Conservation (phyloP, 1,140 invertebrate genomes). For the Euborellia annulipes region DNA sequence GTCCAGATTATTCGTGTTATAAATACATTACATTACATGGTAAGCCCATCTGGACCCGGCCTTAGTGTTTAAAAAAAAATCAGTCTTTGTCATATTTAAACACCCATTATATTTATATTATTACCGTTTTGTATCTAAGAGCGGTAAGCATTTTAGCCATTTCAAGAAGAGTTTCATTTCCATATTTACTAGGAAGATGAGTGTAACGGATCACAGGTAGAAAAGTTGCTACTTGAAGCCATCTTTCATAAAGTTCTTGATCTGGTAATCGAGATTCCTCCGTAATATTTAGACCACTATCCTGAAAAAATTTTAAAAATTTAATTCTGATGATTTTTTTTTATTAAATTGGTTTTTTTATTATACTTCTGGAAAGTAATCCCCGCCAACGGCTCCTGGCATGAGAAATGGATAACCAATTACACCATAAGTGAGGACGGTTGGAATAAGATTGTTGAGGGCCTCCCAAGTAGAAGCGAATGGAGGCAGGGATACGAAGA, state of each 20-base stretch:
- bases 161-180: constrained; percentile 54
- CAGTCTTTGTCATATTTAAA: too few relatives aligned
- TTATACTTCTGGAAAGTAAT: constrained; percentile 23
- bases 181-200: constrained; percentile 71
- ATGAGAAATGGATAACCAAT: constrained; percentile 83
- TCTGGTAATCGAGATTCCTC: constrained; percentile 47
- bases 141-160: constrained; percentile 57
- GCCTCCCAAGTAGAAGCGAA: constrained; percentile 80
- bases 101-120: too few relatives aligned
- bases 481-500: constrained; percentile 73
- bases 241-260: constrained; percentile 78
- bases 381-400: constrained; percentile 84
- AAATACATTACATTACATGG: too few relatives aligned
- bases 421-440: constrained; percentile 70
- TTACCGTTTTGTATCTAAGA: constrained; percentile 55
- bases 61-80: too few relatives aligned
- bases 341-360: too few relatives aligned
- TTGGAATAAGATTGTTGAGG: constrained; percentile 66
- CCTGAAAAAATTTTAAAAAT: too few relatives aligned
- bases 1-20: too few relatives aligned
- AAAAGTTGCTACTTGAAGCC: constrained; percentile 88
- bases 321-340: too few relatives aligned
- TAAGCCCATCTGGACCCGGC: too few relatives aligned
- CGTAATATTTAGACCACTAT: too few relatives aligned
- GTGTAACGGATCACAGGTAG: constrained; percentile 84